These are phyloP conservation scores for Leistus spinibarbis DNA, from an alignment of 2,888 invertebrate species.

Conservation along the genomic window DNA sequence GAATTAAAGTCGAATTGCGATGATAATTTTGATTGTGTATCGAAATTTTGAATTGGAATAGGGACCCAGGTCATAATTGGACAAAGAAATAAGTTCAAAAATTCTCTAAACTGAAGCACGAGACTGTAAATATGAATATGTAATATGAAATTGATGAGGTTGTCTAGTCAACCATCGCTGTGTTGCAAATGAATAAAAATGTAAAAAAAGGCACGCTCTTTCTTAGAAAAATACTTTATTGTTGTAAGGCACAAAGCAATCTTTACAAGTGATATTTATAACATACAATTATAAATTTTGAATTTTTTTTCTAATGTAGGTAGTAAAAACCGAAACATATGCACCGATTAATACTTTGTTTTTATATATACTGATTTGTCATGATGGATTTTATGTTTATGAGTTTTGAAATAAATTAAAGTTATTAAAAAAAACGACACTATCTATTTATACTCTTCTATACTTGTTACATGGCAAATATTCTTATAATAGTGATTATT, in stretches of 20 bases:
- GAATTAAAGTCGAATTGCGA: too few species aligned
- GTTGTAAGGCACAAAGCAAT: slow-evolving; percentile 33
- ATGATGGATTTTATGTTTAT: slow-evolving; percentile 14
- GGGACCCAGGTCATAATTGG: too few species aligned
- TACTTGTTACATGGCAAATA: slow-evolving; percentile 35
- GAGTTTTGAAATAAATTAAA: neutral
- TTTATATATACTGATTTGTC: neutral
- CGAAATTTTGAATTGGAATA: too few species aligned
- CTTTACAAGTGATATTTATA: slow-evolving; percentile 14
- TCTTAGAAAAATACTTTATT: slow-evolving; percentile 32
- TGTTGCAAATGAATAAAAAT: slow-evolving; percentile 17
- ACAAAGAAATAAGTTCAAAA: too few species aligned
- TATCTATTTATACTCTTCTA: slow-evolving; percentile 30
- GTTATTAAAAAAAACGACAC: slow-evolving; percentile 12
- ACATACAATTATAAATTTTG: neutral
- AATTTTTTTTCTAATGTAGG: neutral
- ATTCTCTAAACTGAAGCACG: neutral
- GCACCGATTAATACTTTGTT: slow-evolving; percentile 15
- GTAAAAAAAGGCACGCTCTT: slow-evolving; percentile 20
- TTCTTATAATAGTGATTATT: slow-evolving; percentile 30
- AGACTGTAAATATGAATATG: neutral
- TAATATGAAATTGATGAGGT: slow-evolving; percentile 15
- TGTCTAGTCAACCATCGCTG: slow-evolving; percentile 37
- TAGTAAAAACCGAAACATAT: neutral
- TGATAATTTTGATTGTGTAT: too few species aligned